phyloP scores from a whole-genome alignment of 2,888 invertebrate genomes.

The Heteromurus nitidus region DNA sequence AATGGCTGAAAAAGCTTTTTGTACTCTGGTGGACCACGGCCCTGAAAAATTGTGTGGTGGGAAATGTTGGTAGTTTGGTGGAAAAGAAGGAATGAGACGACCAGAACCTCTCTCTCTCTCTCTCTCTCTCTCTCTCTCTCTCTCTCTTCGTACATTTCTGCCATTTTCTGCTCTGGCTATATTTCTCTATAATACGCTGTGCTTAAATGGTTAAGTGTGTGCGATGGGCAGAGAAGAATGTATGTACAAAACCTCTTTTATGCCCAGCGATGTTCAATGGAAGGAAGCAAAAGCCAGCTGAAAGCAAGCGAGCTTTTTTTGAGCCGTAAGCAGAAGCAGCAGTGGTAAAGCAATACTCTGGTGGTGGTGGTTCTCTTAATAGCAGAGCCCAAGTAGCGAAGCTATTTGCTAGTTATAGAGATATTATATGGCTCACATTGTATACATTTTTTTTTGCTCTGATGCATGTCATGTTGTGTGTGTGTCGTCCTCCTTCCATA shows the following conservation, averaged over 20 bases:
- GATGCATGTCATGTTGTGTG: conserved; percentile 60
- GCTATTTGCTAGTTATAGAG: conserved; percentile 28
- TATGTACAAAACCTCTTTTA: too few species aligned
- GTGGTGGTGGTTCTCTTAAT: conserved; percentile 19
- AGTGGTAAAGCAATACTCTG: conserved; percentile 10
- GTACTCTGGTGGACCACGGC: conserved; percentile 19
- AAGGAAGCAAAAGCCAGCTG: not conserved
- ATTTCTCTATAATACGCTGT: not conserved
- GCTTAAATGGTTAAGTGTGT: not conserved
- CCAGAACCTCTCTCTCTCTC: not conserved
- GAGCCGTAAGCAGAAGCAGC: not conserved
- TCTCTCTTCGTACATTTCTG: too few species aligned
- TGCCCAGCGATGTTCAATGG: too few species aligned
- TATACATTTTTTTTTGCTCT: conserved; percentile 26
- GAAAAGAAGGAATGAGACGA: conserved; percentile 41
- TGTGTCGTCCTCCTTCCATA: conserved; percentile 32
- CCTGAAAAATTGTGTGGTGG: conserved; percentile 57
- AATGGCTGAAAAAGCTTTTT: conserved; percentile 50
- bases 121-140: too few species aligned
- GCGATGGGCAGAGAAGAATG: conserved; percentile 8
- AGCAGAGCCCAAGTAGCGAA: conserved; percentile 37
- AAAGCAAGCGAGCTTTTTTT: too few species aligned
- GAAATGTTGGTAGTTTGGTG: conserved; percentile 58
- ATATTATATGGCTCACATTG: conserved; percentile 19
- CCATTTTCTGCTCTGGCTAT: conserved; percentile 1